phyloP scores from a whole-genome alignment of 2,797 vertebrate species.

The Cossypha dichroa region DNA sequence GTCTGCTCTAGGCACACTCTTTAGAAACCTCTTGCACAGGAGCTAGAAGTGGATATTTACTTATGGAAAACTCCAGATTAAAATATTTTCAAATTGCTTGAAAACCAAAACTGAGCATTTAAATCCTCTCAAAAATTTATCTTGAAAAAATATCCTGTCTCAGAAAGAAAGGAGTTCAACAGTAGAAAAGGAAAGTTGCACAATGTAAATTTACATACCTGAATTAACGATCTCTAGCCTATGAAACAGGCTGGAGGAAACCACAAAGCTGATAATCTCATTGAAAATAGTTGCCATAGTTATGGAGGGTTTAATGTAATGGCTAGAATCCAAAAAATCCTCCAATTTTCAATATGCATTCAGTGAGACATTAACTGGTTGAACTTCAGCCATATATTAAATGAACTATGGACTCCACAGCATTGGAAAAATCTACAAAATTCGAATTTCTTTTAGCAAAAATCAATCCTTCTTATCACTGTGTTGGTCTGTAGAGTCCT shows the following conservation, averaged over 20 bases:
- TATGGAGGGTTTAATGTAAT: background rate
- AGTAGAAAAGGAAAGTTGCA: background rate
- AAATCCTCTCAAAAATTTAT: background rate
- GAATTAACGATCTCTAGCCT: background rate
- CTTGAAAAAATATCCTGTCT: background rate
- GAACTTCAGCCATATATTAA: background rate
- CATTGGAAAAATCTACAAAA: background rate
- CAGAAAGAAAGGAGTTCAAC: background rate
- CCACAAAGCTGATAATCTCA: background rate
- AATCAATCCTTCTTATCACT: accelerated
- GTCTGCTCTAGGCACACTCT: background rate
- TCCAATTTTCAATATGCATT: background rate
- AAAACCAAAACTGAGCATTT: background rate
- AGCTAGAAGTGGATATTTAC: background rate
- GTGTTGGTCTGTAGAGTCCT: background rate
- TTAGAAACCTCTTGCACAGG: background rate
- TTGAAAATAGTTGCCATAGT: background rate
- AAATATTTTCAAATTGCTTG: background rate
- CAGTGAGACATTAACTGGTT: background rate
- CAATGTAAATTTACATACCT: background rate
- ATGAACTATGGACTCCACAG: background rate
- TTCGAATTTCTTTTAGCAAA: background rate
- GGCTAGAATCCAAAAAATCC: background rate
- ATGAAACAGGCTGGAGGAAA: background rate
- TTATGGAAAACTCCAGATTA: background rate